phyloP scores from a whole-genome alignment of 2,888 invertebrate genomes.

The Teinopalpus imperialis region DNA sequence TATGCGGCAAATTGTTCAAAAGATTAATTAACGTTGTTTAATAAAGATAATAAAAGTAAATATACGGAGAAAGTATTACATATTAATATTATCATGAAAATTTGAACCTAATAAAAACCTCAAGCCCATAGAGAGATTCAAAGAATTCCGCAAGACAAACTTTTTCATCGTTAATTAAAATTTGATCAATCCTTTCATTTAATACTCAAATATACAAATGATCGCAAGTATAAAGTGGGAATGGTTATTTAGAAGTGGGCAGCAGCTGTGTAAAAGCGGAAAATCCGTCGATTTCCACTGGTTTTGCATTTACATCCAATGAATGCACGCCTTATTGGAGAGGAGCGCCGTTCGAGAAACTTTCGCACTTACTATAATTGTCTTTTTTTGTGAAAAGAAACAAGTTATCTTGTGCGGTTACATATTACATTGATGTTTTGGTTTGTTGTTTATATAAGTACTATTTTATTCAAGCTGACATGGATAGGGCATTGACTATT shows the following conservation, averaged over 20 bases:
- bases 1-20: too few species aligned
- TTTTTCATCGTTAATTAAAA: too few species aligned
- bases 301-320: slow-evolving; percentile 41
- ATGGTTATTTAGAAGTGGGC: slow-evolving; percentile 2
- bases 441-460: too few species aligned
- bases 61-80: too few species aligned
- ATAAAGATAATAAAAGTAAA: too few species aligned
- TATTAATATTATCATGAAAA: too few species aligned
- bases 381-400: slow-evolving; percentile 24
- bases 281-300: slow-evolving; percentile 33
- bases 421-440: not conserved
- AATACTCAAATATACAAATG: slow-evolving; percentile 17
- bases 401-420: not conserved
- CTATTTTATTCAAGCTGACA: too few species aligned
- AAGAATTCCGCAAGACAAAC: too few species aligned
- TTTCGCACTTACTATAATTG: slow-evolving; percentile 64
- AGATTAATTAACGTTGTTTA: too few species aligned
- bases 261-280: slow-evolving; percentile 11
- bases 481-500: too few species aligned
- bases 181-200: slow-evolving; percentile 18
- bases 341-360: slow-evolving; percentile 40
- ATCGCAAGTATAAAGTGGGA: slow-evolving; percentile 13
- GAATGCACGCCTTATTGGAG: slow-evolving; percentile 41
- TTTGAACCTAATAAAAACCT: too few species aligned
- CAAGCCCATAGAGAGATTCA: too few species aligned